phyloP scores from a whole-genome alignment of 1,140 invertebrate species.

The Solen grandis region DNA sequence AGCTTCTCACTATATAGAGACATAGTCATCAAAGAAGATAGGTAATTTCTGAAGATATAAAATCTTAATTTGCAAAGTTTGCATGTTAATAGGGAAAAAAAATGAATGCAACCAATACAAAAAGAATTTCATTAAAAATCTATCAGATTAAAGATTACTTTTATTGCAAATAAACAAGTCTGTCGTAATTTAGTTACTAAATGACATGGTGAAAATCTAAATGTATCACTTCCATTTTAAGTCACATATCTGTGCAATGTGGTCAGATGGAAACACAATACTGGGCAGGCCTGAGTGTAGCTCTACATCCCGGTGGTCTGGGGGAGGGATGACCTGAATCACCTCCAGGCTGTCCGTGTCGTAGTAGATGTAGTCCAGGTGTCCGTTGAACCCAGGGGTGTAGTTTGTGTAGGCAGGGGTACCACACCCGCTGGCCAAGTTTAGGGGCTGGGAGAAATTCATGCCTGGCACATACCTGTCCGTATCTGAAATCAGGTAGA shows the following conservation, averaged over 20 bases:
- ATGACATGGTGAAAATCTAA: too few species aligned
- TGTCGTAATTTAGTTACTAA: too few species aligned
- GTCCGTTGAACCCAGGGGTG: slow-evolving; percentile 90
- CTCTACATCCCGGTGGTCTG: slow-evolving; percentile 87
- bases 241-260: slow-evolving; percentile 92
- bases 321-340: slow-evolving; percentile 88
- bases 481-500: too few species aligned
- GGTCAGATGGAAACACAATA: slow-evolving; percentile 94
- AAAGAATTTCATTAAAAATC: too few species aligned
- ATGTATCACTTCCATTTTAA: slow-evolving; percentile 84
- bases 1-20: too few species aligned
- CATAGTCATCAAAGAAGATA: too few species aligned
- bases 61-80: too few species aligned
- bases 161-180: too few species aligned
- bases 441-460: slow-evolving; percentile 68
- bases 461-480: slow-evolving; percentile 55
- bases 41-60: too few species aligned
- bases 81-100: too few species aligned
- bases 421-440: slow-evolving; percentile 81
- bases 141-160: too few species aligned
- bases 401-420: slow-evolving; percentile 90
- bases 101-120: too few species aligned
- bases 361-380: slow-evolving; percentile 94
- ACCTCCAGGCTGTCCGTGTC: slow-evolving; percentile 86
- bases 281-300: slow-evolving; percentile 90